Conservation (phyloP, 1,140 invertebrate genomes). For the Coboldia fuscipes region DNA sequence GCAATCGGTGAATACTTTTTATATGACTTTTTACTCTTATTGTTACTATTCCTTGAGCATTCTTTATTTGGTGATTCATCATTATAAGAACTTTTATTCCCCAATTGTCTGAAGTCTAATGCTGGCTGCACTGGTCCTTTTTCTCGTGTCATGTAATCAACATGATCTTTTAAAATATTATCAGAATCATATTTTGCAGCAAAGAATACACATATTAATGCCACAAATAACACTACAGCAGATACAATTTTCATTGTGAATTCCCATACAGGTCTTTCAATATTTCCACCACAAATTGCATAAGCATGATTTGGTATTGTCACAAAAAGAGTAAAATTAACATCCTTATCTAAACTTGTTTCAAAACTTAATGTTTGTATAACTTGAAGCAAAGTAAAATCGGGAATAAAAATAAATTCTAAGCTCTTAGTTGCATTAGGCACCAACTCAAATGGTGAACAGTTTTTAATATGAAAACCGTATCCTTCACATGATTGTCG, state of each 20-base stretch:
- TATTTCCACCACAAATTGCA: slow-evolving; percentile 41
- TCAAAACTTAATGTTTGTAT: slow-evolving; percentile 34
- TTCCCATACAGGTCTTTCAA: slow-evolving; percentile 67
- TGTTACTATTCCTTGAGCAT: too few species aligned
- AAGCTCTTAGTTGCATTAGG: slow-evolving; percentile 71
- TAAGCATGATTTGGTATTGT: slow-evolving; percentile 60
- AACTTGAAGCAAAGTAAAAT: slow-evolving; percentile 71
- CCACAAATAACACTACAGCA: slow-evolving; percentile 32
- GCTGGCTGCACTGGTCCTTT: slow-evolving; percentile 28
- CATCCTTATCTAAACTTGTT: slow-evolving; percentile 31
- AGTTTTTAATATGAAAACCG: slow-evolving; percentile 71
- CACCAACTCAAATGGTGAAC: slow-evolving; percentile 52
- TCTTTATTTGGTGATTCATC: too few species aligned
- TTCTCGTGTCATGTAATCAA: slow-evolving; percentile 24
- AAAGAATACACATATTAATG: slow-evolving; percentile 42
- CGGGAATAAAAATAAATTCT: slow-evolving; percentile 80
- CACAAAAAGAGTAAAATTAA: slow-evolving; percentile 57
- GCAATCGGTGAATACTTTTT: neutral
- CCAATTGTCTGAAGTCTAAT: slow-evolving; percentile 31
- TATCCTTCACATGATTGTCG: slow-evolving; percentile 60
- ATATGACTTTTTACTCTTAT: neutral
- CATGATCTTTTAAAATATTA: slow-evolving; percentile 34
- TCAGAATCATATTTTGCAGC: slow-evolving; percentile 56
- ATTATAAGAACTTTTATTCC: slow-evolving; percentile 9
- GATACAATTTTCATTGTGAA: slow-evolving; percentile 43